Base-by-base conservation (phyloP, 2,113 vertebrate species). In the Coracopsis vasa region DNA sequence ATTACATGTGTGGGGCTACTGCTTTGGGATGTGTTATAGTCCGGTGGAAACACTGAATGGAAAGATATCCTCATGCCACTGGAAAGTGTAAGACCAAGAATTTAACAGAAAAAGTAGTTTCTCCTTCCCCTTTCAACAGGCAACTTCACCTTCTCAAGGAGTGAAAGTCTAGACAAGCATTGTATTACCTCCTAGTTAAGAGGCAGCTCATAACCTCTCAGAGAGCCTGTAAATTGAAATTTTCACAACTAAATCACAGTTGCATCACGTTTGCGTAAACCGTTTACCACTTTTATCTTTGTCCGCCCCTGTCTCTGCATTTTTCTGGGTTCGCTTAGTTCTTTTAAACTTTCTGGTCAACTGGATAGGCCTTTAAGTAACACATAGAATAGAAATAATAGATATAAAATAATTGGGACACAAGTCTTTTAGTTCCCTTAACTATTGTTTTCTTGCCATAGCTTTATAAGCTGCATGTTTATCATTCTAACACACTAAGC, bases 1-100 rank as follows among this genome's bases (percentile, higher is more conserved):
- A 1, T 37, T 13, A 25, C 24, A 31, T 29, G 5, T 0, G 0
- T 47, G 41, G 8, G 14, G 16, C 70, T 65, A 25, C 17, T 41
- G 51, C 23, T 84, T 60, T 31, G 50, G 47, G 35, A 47, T 15
- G 10, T 45, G 20, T n/a, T 75, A 33, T 15, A 62, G 25, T 42
- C 69, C 62, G 45, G 19, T 31, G 20, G 50, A 86, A 81, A 70
- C 35, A 29, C 11, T 39, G 33, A 39, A 71, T 0, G 0, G 33
- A 9, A 86, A 79, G 19, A 13, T 67, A 45, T 54, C 42, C 29
- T 66, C 3, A 14, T 31, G 33, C 3, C 54, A 64, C 39, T 71
- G n/a, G 41, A 53, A 86, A 73, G 33, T 83, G 61, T 19, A 88
- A 88, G 47, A 1, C 6, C 15, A 58, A 60, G 21, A 48, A 42